Conservation (phyloP, 2,113 vertebrate genomes). For the Gopherus evgoodei region DNA sequence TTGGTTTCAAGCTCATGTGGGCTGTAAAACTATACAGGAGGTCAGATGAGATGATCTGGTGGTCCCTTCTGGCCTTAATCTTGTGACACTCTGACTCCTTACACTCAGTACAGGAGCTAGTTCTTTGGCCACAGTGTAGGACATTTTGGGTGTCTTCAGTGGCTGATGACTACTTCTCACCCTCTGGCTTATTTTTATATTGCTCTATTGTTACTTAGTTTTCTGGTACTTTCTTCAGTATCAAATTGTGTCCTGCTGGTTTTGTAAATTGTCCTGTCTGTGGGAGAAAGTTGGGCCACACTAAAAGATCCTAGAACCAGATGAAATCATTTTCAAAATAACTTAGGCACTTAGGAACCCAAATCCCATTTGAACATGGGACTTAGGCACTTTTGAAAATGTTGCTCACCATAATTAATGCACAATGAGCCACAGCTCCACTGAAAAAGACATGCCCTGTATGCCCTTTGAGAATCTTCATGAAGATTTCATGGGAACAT, state of each 20-base stretch:
- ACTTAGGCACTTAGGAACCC: not conserved
- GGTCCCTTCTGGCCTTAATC: not conserved
- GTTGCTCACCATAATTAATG: not conserved
- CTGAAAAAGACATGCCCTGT: fast-evolving
- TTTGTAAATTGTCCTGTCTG: not conserved
- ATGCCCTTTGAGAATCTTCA: not conserved
- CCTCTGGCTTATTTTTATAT: not conserved
- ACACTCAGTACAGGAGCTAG: not conserved
- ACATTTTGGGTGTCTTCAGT: not conserved
- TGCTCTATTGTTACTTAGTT: not conserved
- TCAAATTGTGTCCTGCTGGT: not conserved
- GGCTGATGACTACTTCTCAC: not conserved
- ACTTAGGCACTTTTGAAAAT: not conserved
- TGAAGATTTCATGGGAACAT: not conserved
- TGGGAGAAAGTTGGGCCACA: not conserved
- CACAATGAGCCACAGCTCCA: not conserved
- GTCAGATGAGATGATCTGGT: not conserved
- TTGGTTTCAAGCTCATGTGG: not conserved
- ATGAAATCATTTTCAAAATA: not conserved
- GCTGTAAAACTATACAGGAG: not conserved
- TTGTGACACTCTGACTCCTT: not conserved
- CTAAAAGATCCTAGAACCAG: not conserved
- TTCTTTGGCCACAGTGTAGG: not conserved
- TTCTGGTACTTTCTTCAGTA: not conserved
- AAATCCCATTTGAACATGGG: not conserved